Conservation (phyloP, 2,113 vertebrate genomes). For the Cynoglossus semilaevis region DNA sequence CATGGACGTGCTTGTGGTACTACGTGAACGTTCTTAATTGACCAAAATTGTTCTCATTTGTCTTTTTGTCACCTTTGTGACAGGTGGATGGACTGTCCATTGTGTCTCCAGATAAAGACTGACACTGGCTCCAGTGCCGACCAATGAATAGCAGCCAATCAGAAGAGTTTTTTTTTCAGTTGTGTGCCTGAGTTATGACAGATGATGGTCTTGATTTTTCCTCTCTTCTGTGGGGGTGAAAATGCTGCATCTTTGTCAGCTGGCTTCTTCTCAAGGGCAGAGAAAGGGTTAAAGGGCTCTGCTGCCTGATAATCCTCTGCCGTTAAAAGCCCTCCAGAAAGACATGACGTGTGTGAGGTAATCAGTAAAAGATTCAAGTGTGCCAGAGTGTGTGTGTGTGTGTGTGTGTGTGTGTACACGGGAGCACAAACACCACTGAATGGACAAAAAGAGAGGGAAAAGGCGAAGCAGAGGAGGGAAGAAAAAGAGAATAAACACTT, state of each 20-base stretch:
- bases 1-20: too few species aligned
- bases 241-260: constrained; percentile 22
- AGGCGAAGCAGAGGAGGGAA: constrained; percentile 63
- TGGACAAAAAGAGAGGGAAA: constrained; percentile 70
- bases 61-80: too few species aligned
- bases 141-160: too few species aligned
- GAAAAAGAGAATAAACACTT: constrained; percentile 57
- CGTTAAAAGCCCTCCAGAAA: constrained; percentile 69
- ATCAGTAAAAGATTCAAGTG: constrained; percentile 76
- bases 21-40: too few species aligned
- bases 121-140: too few species aligned
- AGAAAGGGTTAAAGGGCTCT: constrained; percentile 65
- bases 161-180: too few species aligned
- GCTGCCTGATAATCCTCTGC: constrained; percentile 65
- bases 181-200: too few species aligned
- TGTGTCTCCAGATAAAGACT: too few species aligned
- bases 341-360: constrained; percentile 67
- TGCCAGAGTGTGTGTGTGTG: constrained; percentile 30
- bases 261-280: constrained; percentile 28
- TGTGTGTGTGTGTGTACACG: constrained; percentile 15
- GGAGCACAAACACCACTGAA: constrained; percentile 26
- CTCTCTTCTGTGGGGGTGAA: too few species aligned
- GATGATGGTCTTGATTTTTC: too few species aligned
- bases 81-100: too few species aligned
- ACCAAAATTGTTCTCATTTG: too few species aligned